Conservation (phyloP, 1,140 invertebrate genomes). For the Bombus haemorrhoidalis region DNA sequence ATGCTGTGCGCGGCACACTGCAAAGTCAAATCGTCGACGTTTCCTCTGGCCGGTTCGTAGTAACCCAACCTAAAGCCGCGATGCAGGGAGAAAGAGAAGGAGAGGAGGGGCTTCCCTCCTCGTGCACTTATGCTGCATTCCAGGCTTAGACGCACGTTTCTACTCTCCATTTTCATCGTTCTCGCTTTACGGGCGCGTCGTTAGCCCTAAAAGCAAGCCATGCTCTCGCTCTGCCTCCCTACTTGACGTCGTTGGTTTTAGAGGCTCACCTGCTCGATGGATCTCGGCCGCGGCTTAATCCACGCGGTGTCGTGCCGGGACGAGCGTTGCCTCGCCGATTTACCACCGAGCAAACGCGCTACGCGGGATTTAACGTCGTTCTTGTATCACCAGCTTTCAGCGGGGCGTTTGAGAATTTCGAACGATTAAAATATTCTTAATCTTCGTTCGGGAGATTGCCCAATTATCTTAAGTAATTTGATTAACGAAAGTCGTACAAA, state of each 20-base stretch:
- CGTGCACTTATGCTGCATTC: slow-evolving; percentile 69
- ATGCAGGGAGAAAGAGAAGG: neutral
- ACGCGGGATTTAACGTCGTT: neutral
- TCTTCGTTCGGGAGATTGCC: neutral
- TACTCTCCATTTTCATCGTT: slow-evolving; percentile 58
- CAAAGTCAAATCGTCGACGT: slow-evolving; percentile 74
- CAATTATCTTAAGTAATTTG: too few relatives aligned
- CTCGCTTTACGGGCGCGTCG: slow-evolving; percentile 50
- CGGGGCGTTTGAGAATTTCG: neutral
- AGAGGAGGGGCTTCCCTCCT: neutral
- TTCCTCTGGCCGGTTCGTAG: slow-evolving; percentile 35
- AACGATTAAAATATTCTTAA: neutral
- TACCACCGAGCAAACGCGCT: neutral
- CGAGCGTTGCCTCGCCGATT: neutral
- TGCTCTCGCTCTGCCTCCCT: slow-evolving; percentile 1
- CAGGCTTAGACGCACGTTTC: slow-evolving; percentile 63
- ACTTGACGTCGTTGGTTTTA: slow-evolving; percentile 30
- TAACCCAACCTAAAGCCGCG: slow-evolving; percentile 56
- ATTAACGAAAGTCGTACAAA: too few relatives aligned
- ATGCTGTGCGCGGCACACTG: slow-evolving; percentile 64
- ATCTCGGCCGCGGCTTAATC: slow-evolving; percentile 30
- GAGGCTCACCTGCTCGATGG: slow-evolving; percentile 45
- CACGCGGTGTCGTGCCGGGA: slow-evolving; percentile 12
- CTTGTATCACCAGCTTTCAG: neutral
- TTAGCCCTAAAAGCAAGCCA: slow-evolving; percentile 54